These are phyloP conservation scores for Ganaspis brasiliensis DNA, from an alignment of 2,888 invertebrate genomes.

Conservation along the genomic window DNA sequence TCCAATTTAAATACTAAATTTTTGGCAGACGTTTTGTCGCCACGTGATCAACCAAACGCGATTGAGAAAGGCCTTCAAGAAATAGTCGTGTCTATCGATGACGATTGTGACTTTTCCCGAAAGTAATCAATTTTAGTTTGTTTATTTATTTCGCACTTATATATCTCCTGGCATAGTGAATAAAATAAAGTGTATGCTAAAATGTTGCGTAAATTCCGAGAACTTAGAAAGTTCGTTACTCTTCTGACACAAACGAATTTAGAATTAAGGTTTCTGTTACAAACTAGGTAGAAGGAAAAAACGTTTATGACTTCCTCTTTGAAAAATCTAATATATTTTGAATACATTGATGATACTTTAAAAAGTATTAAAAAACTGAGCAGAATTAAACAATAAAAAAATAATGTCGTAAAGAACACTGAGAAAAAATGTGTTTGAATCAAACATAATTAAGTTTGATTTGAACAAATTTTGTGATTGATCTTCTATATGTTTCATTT, in stretches of 20 bases:
- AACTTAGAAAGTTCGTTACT: neutral
- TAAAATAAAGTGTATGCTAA: neutral
- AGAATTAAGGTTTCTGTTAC: neutral
- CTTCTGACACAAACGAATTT: neutral
- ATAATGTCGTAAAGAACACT: too few species aligned
- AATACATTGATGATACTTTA: too few species aligned
- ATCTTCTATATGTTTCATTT: too few species aligned
- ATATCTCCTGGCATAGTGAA: neutral
- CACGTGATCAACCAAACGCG: conserved; percentile 6
- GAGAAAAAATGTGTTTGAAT: too few species aligned
- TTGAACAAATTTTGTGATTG: too few species aligned
- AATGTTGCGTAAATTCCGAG: neutral
- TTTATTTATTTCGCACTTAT: neutral
- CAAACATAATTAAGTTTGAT: too few species aligned
- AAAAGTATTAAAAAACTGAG: too few species aligned
- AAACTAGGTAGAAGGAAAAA: neutral
- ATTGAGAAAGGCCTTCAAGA: conserved; percentile 22
- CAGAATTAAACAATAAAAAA: too few species aligned
- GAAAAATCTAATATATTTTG: neutral
- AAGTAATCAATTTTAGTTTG: conserved; percentile 29
- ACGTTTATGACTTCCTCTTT: neutral
- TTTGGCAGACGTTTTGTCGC: conserved; percentile 34
- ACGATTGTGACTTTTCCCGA: conserved; percentile 14
- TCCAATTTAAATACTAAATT: conserved; percentile 13
- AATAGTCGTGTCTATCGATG: neutral